These are phyloP conservation scores for Crematogaster levior DNA, from an alignment of 2,888 invertebrate species.

Conservation along the genomic window DNA sequence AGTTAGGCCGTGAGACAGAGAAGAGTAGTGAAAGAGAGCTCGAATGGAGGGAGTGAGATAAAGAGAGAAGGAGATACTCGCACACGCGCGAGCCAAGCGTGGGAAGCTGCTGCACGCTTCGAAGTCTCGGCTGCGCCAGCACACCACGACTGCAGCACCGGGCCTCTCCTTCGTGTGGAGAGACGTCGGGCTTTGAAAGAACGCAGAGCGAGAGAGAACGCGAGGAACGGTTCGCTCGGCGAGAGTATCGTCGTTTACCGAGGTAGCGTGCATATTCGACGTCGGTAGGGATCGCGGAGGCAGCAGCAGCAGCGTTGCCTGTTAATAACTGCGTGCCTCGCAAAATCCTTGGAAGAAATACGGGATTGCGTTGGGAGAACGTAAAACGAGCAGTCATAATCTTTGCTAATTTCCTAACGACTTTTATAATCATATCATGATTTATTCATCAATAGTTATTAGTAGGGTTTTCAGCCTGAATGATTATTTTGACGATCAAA, in stretches of 20 bases:
- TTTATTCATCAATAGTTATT: background rate
- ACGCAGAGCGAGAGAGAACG: slow-evolving; percentile 47
- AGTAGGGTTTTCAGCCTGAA: background rate
- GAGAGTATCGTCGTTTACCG: slow-evolving; percentile 40
- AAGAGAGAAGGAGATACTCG: slow-evolving; percentile 46
- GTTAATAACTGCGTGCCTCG: slow-evolving; percentile 36
- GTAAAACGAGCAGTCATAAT: background rate
- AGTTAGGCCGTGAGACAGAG: slow-evolving; percentile 53
- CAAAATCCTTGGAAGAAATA: slow-evolving; percentile 1
- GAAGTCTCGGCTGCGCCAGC: slow-evolving; percentile 66
- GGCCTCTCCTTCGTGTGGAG: slow-evolving; percentile 67
- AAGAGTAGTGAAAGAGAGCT: slow-evolving; percentile 37
- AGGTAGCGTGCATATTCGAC: slow-evolving; percentile 39
- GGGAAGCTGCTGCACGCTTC: slow-evolving; percentile 77
- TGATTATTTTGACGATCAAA: background rate
- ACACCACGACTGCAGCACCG: slow-evolving; percentile 58
- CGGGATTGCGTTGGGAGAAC: background rate
- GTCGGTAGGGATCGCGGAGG: slow-evolving; percentile 15
- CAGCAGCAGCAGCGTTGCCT: slow-evolving; percentile 12
- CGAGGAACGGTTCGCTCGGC: slow-evolving; percentile 46
- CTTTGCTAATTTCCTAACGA: background rate
- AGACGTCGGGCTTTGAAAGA: slow-evolving; percentile 64
- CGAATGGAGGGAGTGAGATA: slow-evolving; percentile 34
- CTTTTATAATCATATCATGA: background rate
- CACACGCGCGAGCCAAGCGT: slow-evolving; percentile 72